Conservation (phyloP, 30 jellyfish, hydroid and myxozoan species). For the Haliclystus octoradiatus region DNA sequence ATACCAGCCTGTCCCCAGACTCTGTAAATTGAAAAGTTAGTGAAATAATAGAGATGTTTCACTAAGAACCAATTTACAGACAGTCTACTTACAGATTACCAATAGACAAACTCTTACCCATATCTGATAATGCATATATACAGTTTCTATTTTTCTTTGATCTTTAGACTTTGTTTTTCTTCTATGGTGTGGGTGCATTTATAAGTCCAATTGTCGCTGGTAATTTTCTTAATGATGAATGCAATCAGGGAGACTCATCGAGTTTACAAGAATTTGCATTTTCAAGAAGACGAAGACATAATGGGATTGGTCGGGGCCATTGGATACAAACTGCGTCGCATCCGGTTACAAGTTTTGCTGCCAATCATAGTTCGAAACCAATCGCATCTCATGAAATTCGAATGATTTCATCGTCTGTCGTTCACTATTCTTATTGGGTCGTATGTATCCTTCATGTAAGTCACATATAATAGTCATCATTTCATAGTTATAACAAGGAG, state of each 20-base stretch:
- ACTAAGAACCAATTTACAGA: no score
- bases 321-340: constrained; percentile 53
- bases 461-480: no score
- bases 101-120: no score
- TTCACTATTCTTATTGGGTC: constrained; percentile 76
- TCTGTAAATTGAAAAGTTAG: no score
- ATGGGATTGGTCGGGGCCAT: constrained; percentile 69
- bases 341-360: constrained; percentile 31
- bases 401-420: constrained; percentile 57
- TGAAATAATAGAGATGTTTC: no score
- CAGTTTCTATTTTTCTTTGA: constrained; percentile 18
- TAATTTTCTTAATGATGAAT: constrained; percentile 78
- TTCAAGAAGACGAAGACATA: constrained; percentile 71
- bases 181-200: constrained; percentile 98
- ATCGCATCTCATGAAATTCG: constrained; percentile 32
- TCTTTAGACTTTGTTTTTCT: constrained; percentile 80
- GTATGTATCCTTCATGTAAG: constrained; percentile 67
- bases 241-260: constrained; percentile 78
- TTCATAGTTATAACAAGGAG: no score
- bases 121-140: no score
- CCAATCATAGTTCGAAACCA: constrained; percentile 8
- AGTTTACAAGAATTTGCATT: constrained; percentile 81
- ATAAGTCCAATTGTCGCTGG: constrained; percentile 99
- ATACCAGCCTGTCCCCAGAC: no score
- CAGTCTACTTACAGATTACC: no score